A percentile compares a stretch with the other conserved stretches of the same genome.
phyloP scores from a whole-genome alignment of 2,797 vertebrate genomes.

The Centropyge bicolor region DNA sequence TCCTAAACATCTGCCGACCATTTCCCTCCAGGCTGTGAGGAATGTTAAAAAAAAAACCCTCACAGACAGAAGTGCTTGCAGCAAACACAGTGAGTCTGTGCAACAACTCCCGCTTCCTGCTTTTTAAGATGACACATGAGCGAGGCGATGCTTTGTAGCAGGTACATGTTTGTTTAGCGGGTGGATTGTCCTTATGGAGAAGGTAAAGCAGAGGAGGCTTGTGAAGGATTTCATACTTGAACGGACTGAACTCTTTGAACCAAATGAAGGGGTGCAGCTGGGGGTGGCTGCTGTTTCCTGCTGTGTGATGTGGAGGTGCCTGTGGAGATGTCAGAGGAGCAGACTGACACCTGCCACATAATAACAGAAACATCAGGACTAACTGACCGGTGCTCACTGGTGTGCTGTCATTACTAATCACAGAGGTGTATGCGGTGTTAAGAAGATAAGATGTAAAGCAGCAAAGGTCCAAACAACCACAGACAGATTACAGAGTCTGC shows the following conservation, averaged over 20 bases:
- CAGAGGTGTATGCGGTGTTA: conserved; percentile 12
- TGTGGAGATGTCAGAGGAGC: conserved; percentile 7
- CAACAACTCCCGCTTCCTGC: neutral
- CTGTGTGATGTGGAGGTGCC: conserved; percentile 18
- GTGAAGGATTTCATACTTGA: conserved; percentile 10
- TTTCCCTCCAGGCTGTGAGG: conserved; percentile 14
- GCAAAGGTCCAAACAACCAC: neutral
- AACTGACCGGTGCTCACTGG: neutral
- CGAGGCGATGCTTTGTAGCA: neutral
- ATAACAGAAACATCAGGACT: conserved; percentile 44
- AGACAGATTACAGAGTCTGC: neutral
- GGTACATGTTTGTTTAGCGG: conserved; percentile 20
- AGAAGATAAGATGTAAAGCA: neutral
- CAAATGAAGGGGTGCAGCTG: conserved; percentile 14
- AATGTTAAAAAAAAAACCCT: conserved; percentile 1
- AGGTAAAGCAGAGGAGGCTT: neutral
- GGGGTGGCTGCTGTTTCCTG: conserved; percentile 14
- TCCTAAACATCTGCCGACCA: conserved; percentile 32
- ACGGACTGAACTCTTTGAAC: conserved; percentile 26
- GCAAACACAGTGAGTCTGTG: neutral
- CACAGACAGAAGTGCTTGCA: neutral
- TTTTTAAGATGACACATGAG: neutral
- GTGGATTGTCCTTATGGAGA: neutral
- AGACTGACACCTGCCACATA: conserved; percentile 47
- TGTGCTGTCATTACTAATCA: conserved; percentile 9